These are phyloP conservation scores for Xenus cinereus DNA, from an alignment of 2,113 vertebrate genomes.

Conservation along the genomic window DNA sequence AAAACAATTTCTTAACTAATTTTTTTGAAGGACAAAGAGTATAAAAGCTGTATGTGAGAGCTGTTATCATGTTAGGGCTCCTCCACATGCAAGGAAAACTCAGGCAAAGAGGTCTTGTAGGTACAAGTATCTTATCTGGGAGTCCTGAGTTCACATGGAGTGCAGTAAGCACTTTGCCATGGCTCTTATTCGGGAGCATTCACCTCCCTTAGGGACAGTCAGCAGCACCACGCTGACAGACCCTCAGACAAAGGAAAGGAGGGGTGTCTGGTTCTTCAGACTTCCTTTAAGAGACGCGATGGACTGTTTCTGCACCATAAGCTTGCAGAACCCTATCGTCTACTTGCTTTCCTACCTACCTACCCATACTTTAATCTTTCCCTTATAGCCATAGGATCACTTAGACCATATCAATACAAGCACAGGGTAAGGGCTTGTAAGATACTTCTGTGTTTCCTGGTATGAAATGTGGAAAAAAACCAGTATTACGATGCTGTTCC, in stretches of 20 bases:
- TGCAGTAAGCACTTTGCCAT: not conserved
- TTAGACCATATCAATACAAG: not conserved
- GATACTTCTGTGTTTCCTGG: not conserved
- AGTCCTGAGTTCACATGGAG: not conserved
- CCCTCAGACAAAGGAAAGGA: not conserved
- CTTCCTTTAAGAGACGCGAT: not conserved
- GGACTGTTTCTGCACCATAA: not conserved
- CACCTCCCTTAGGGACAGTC: not conserved
- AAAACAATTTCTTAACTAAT: not conserved
- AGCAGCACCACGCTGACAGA: not conserved
- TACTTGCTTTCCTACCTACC: not conserved
- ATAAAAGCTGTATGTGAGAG: not conserved
- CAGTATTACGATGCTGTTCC: not conserved
- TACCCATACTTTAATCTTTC: not conserved
- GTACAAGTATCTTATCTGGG: not conserved
- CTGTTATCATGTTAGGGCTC: not conserved
- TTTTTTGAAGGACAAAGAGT: not conserved
- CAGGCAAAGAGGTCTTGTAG: not conserved
- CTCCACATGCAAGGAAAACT: not conserved
- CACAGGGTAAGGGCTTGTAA: not conserved
- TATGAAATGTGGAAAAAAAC: not conserved
- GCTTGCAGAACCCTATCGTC: not conserved
- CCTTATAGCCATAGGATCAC: not conserved
- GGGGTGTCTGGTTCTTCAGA: not conserved
- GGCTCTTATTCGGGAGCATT: not conserved